phyloP scores from a whole-genome alignment of 2,113 vertebrate genomes.

The Eolophus roseicapilla region DNA sequence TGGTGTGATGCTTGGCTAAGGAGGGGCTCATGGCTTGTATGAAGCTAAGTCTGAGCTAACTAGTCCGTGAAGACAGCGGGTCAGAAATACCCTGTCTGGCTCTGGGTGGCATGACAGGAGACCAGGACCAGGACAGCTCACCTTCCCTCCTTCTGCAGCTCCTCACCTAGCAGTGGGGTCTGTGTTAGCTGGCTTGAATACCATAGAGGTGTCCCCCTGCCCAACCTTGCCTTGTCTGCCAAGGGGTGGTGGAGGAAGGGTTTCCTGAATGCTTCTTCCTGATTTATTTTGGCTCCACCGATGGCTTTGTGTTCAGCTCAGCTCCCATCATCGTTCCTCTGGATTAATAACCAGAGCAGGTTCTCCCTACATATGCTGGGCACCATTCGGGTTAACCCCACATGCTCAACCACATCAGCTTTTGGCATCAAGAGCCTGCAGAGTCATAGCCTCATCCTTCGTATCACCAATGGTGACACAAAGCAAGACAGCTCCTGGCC shows the following conservation, averaged over 20 bases:
- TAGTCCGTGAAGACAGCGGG: background rate
- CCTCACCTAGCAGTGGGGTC: accelerated
- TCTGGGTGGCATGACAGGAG: background rate
- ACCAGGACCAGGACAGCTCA: background rate
- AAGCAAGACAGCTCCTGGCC: background rate
- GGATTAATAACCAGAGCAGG: background rate
- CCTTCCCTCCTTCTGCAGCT: background rate
- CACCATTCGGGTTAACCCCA: background rate
- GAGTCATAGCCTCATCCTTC: background rate
- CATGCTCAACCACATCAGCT: background rate
- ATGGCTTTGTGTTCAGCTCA: background rate
- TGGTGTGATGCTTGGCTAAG: background rate
- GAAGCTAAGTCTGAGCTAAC: background rate
- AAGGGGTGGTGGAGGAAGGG: background rate
- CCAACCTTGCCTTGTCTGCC: background rate
- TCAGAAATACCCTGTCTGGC: background rate
- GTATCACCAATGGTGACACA: accelerated
- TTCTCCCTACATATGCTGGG: background rate
- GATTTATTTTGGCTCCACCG: background rate
- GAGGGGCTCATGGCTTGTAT: background rate
- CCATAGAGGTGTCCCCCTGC: background rate
- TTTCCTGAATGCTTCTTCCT: background rate
- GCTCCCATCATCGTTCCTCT: background rate
- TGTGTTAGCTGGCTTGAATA: background rate
- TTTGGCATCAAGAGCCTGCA: background rate